Conservation (phyloP, 1,140 invertebrate genomes). For the Drosophila aff. region DNA sequence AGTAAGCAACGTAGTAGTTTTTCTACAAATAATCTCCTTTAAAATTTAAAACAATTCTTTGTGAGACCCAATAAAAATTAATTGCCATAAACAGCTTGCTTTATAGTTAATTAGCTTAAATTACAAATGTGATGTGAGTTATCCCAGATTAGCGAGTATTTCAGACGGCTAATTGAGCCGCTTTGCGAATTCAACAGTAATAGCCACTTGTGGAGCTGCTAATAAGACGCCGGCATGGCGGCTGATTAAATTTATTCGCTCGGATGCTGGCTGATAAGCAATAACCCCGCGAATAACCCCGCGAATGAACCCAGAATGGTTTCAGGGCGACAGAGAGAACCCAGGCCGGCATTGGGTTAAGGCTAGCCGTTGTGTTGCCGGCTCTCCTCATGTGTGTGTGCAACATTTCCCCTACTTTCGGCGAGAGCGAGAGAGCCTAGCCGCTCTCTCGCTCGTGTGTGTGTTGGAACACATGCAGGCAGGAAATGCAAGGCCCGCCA, state of each 20-base stretch:
- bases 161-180: not conserved
- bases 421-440: conserved; percentile 41
- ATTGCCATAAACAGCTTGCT: not conserved
- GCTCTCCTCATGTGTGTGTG: conserved; percentile 33
- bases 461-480: conserved; percentile 42
- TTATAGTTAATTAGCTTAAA: conserved; percentile 1
- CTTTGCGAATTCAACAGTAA: conserved; percentile 4
- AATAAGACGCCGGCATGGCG: not conserved
- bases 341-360: conserved; percentile 38
- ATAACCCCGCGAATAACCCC: conserved; percentile 23
- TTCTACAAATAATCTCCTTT: rapidly evolving
- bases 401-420: conserved; percentile 67
- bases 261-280: conserved; percentile 18
- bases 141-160: conserved; percentile 2
- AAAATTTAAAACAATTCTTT: not conserved
- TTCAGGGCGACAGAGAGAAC: conserved; percentile 1
- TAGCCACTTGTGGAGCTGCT: conserved; percentile 18
- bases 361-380: conserved; percentile 24
- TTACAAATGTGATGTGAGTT: not conserved
- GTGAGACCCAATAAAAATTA: not conserved
- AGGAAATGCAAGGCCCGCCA: conserved; percentile 47
- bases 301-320: conserved; percentile 6
- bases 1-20: not conserved
- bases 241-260: conserved; percentile 20
- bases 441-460: conserved; percentile 24